Conservation (phyloP, 2,888 invertebrate species). For the Stenurella melanura region DNA sequence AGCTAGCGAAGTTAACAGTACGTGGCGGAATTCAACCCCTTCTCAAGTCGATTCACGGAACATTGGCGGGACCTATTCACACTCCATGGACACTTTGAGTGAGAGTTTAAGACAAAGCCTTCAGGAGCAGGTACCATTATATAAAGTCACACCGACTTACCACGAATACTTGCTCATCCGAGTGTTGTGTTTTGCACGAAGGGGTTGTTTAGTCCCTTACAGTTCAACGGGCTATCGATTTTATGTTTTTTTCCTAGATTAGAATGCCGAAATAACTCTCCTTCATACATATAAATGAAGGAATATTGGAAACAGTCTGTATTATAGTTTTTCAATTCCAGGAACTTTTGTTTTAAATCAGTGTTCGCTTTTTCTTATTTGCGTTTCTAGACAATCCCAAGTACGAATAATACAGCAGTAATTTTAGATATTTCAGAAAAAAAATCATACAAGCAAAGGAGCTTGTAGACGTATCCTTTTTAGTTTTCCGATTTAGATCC, state of each 20-base stretch:
- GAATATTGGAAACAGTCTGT: conserved; percentile 14
- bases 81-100: conserved; percentile 52
- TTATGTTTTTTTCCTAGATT: conserved; percentile 19
- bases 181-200: conserved; percentile 22
- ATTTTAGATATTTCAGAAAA: too few relatives aligned
- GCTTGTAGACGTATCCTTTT: too few relatives aligned
- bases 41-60: conserved; percentile 47
- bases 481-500: too few relatives aligned
- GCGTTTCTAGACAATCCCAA: not conserved
- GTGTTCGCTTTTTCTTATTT: not conserved
- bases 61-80: conserved; percentile 48
- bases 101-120: conserved; percentile 52
- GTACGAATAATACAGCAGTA: not conserved
- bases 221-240: conserved; percentile 22
- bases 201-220: conserved; percentile 23
- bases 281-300: conserved; percentile 15
- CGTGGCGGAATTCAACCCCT: conserved; percentile 22
- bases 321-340: conserved; percentile 16
- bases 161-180: conserved; percentile 32
- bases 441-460: too few relatives aligned
- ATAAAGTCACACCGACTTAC: conserved; percentile 34
- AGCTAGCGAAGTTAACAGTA: not conserved
- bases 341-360: conserved; percentile 3
- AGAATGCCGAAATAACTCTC: conserved; percentile 19
- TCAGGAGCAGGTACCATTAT: conserved; percentile 29